Base-by-base conservation (phyloP, 2,888 invertebrate genomes). In the Athalia rosae region DNA sequence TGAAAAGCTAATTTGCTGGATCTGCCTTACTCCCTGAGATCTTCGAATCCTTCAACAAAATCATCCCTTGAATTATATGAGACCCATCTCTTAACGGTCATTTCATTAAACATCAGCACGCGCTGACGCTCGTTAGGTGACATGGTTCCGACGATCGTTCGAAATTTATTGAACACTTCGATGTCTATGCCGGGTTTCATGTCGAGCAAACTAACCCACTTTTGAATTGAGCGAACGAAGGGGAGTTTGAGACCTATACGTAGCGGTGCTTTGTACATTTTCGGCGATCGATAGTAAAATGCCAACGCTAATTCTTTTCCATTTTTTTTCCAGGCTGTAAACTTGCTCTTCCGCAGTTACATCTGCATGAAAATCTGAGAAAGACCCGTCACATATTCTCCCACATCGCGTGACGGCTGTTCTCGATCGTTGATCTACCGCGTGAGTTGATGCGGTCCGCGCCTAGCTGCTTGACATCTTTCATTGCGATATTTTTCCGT, bases 331-430 rank as follows among this genome's bases (percentile, higher is more conserved):
- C 58, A 58, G 67, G 69, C 80, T 56, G 13, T 41, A 43, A 69
- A 64, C 77, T 80, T 59, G 53, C 47, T 78, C 56, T 15, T 79
- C 78, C 80, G 74, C 77, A 80, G 79, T 79, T 81, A 80, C 76
- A 79, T 77, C 78, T 79, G 63, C 45, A 41, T 66, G 78, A 80
- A 58, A 78, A 79, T 79, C 78, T 15, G 63, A 58, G 58, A 58
- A 58, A 15, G 13, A 6, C 58, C 58, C 3, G 13, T 58, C 5
- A 58, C 3, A 6, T 6, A n/a, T n/a, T n/a, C 58, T 6, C 3
- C 15, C n/a, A 58, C 58, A 13, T 58, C 58, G 8, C 13, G n/a
- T 13, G 15, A 58, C n/a, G 6, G 13, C 15, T 6, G 4, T 11
- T 6, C 58, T 13, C 3, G 13, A 5, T 15, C n/a, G 4, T 15